These are phyloP conservation scores for Nipponacmea schrenckii DNA, from an alignment of 2,888 invertebrate species.

Conservation along the genomic window DNA sequence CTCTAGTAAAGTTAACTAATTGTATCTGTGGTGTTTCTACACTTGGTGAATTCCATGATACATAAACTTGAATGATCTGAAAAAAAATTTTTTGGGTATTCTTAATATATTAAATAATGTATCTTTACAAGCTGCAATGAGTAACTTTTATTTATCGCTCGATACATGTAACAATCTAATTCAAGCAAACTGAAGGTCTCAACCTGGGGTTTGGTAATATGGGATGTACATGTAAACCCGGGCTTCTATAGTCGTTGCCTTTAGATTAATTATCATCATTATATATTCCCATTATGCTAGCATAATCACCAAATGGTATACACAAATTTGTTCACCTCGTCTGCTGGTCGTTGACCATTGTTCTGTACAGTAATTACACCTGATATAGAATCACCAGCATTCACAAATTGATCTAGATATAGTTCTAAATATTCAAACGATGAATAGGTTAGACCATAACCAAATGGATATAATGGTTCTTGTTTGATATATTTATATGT, in stretches of 20 bases:
- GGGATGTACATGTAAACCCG: too few relatives aligned
- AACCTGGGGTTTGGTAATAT: too few relatives aligned
- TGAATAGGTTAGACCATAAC: constrained; percentile 52
- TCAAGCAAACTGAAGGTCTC: too few relatives aligned
- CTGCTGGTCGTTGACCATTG: background rate
- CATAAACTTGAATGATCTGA: constrained; percentile 46
- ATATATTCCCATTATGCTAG: too few relatives aligned
- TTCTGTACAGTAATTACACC: background rate
- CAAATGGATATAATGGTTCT: constrained; percentile 51
- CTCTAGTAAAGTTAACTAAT: constrained; percentile 39
- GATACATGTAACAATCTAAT: too few relatives aligned
- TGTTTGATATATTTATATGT: constrained; percentile 61
- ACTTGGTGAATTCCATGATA: constrained; percentile 39
- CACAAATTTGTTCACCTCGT: background rate
- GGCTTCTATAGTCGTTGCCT: too few relatives aligned
- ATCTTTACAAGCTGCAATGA: too few relatives aligned
- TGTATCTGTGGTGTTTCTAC: constrained; percentile 41
- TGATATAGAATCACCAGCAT: background rate
- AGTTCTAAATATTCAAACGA: constrained; percentile 26
- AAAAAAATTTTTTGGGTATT: too few relatives aligned
- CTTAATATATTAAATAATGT: too few relatives aligned
- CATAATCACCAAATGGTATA: too few relatives aligned
- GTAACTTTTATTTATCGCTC: too few relatives aligned
- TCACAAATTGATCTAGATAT: background rate
- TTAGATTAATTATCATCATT: too few relatives aligned